Evolutionary conservation across 2,888 invertebrate species (phyloP).

Genomic region (Rotaria magnacalcarata): DNA sequence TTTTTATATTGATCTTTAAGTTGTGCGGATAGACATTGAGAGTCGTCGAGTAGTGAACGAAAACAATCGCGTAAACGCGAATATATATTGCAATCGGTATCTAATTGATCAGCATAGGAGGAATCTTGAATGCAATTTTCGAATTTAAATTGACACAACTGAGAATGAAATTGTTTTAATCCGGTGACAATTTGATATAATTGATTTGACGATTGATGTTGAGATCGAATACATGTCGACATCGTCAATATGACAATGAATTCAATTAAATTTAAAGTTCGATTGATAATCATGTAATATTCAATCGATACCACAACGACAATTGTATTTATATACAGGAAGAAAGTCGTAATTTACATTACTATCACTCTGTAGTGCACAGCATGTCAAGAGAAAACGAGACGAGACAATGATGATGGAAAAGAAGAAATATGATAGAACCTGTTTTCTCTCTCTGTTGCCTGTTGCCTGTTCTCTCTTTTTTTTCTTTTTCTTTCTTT

Average conservation of each 20-base stretch:
- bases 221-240: neutral
- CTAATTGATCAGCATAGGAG: neutral
- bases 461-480: neutral
- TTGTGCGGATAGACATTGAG: neutral
- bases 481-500: slow-evolving; percentile 17
- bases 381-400: neutral
- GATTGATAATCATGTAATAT: neutral
- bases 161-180: neutral
- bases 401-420: slow-evolving; percentile 14
- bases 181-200: neutral
- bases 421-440: slow-evolving; percentile 18
- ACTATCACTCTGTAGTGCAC: neutral
- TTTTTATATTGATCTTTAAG: slow-evolving; percentile 1
- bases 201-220: neutral
- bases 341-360: neutral
- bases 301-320: neutral
- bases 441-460: neutral
- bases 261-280: neutral
- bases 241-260: neutral
- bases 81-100: slow-evolving; percentile 2
- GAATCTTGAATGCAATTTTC: slow-evolving; percentile 21
- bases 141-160: slow-evolving; percentile 3
- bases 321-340: neutral
- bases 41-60: neutral
- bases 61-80: slow-evolving; percentile 30